A percentile compares a stretch with the other conserved stretches of the same genome.
phyloP scores from a whole-genome alignment of 2,888 invertebrate species.

The Rhamnusium bicolor region DNA sequence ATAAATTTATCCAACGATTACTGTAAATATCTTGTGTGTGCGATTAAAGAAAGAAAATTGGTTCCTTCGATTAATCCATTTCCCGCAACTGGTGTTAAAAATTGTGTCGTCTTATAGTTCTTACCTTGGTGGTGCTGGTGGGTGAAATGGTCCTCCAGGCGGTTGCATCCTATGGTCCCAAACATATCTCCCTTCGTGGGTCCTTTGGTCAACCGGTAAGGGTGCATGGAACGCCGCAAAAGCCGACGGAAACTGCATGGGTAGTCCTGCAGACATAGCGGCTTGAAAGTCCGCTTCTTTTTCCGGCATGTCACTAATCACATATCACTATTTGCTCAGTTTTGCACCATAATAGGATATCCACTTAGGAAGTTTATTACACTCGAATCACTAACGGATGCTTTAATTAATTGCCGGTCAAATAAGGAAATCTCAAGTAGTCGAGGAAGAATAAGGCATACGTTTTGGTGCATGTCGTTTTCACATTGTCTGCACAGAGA shows the following conservation, averaged over 20 bases:
- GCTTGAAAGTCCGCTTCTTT: slow-evolving; percentile 69
- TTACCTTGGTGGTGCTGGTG: slow-evolving; percentile 61
- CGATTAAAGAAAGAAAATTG: too few species aligned
- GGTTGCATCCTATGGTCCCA: slow-evolving; percentile 70
- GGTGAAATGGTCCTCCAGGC: slow-evolving; percentile 64
- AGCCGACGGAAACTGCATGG: slow-evolving; percentile 70
- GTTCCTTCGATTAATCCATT: too few species aligned
- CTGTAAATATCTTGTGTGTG: too few species aligned
- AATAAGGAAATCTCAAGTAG: slow-evolving; percentile 10
- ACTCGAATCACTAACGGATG: slow-evolving; percentile 8
- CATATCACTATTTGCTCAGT: slow-evolving; percentile 44
- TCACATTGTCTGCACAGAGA: slow-evolving; percentile 1
- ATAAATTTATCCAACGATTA: too few species aligned
- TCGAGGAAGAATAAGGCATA: not conserved
- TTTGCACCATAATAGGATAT: slow-evolving; percentile 6
- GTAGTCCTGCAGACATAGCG: slow-evolving; percentile 69
- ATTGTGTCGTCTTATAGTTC: not conserved
- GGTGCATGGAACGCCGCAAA: slow-evolving; percentile 76
- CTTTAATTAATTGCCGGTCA: slow-evolving; percentile 5
- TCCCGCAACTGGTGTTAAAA: not conserved
- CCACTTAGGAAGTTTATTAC: not conserved
- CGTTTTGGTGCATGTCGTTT: not conserved
- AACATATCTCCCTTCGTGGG: slow-evolving; percentile 69
- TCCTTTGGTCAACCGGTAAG: slow-evolving; percentile 75
- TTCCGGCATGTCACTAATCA: slow-evolving; percentile 66